Conservation (phyloP, 1,140 invertebrate species). For the Araneus ventricosus region DNA sequence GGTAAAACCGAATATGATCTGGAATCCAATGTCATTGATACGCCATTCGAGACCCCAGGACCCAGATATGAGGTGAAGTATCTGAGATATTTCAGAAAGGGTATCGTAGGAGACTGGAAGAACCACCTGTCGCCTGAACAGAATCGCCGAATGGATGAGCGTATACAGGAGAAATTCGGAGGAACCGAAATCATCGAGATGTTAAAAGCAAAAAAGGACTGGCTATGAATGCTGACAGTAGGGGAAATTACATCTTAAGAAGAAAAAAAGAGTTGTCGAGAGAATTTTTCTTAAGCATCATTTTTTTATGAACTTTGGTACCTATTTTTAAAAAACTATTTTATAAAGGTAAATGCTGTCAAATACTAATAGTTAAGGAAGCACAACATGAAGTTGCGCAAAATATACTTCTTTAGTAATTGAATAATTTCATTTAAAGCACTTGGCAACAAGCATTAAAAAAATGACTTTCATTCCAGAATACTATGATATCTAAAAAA, state of each 20-base stretch:
- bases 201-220: constrained; percentile 65
- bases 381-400: background rate
- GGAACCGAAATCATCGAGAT: constrained; percentile 73
- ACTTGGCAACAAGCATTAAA: no score
- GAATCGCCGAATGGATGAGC: constrained; percentile 79
- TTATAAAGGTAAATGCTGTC: background rate
- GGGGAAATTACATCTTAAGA: background rate
- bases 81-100: constrained; percentile 78
- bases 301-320: background rate
- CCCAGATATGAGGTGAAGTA: constrained; percentile 68
- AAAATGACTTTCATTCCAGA: no score
- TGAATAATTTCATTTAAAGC: no score
- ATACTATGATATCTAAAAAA: no score
- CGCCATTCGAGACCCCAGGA: constrained; percentile 22
- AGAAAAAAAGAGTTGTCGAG: background rate
- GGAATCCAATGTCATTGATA: constrained; percentile 58
- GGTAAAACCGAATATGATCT: constrained; percentile 60
- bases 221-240: constrained; percentile 9
- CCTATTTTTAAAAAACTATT: background rate
- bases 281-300: background rate
- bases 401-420: background rate
- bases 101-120: constrained; percentile 81
- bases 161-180: constrained; percentile 78
- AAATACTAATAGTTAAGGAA: background rate
- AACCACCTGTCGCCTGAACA: constrained; percentile 80